A percentile compares a stretch with the other conserved stretches of the same genome.
These are phyloP conservation scores for Ptychochromis oligacanthus DNA, from an alignment of 2,113 vertebrate genomes.

Conservation along the genomic window DNA sequence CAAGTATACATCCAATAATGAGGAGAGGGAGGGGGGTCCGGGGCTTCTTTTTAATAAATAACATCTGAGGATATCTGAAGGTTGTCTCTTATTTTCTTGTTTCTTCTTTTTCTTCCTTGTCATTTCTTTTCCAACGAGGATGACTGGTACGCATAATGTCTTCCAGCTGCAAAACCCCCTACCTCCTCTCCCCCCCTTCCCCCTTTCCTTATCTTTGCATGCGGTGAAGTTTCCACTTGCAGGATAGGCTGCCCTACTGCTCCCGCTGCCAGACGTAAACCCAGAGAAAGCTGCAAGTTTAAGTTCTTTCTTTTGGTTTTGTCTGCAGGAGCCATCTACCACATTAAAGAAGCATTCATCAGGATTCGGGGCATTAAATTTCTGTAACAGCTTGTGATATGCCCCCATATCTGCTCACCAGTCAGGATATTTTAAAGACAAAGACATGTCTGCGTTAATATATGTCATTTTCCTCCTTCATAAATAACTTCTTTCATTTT, in stretches of 20 bases:
- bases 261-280: slow-evolving; percentile 58
- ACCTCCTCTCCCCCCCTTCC: neutral
- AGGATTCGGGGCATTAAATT: slow-evolving; percentile 31
- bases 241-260: slow-evolving; percentile 50
- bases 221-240: slow-evolving; percentile 93
- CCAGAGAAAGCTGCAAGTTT: neutral
- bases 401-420: slow-evolving; percentile 15
- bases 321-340: slow-evolving; percentile 41
- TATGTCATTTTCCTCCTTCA: slow-evolving; percentile 14
- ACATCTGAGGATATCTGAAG: slow-evolving; percentile 87
- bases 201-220: slow-evolving; percentile 86
- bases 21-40: slow-evolving; percentile 55
- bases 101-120: slow-evolving; percentile 67
- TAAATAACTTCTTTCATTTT: slow-evolving; percentile 3
- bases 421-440: slow-evolving; percentile 42
- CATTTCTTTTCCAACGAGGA: slow-evolving; percentile 86
- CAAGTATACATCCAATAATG: slow-evolving; percentile 82
- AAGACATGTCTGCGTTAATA: slow-evolving; percentile 36
- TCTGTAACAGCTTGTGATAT: slow-evolving; percentile 19
- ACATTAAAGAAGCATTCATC: slow-evolving; percentile 59
- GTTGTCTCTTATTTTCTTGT: slow-evolving; percentile 77
- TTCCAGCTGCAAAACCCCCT: slow-evolving; percentile 84
- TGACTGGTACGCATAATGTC: slow-evolving; percentile 89
- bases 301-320: slow-evolving; percentile 42
- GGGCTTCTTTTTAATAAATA: slow-evolving; percentile 87